Evolutionary conservation across 2,113 vertebrate species (phyloP), one percentile per base, ranked within the genome.

Genomic region (Pimephales promelas): DNA sequence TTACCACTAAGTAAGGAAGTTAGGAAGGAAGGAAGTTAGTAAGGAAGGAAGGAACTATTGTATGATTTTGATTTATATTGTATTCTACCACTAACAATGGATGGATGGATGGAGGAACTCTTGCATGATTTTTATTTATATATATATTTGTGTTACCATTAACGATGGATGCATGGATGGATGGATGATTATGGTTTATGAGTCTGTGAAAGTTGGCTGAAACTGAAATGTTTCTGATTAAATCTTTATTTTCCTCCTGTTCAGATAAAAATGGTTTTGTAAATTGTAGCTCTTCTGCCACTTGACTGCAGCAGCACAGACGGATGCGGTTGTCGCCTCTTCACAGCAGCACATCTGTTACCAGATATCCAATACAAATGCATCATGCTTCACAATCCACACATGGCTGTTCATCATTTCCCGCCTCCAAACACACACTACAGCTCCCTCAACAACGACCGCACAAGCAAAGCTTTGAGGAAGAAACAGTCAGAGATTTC

Each of bases 321-420:
- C 80, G 57, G 47, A 56, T 20, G 28, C 10, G 5, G 22, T 1
- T 1, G 22, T 36, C 49, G 4, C 47, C 84, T 71, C 62, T 52
- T 78, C 36, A 57, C 66, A 45, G 28, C 74, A 28, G 40, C 36
- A n/a, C 31, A 71, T 83, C 72, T 36, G 16, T 83, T 83, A 78
- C 31, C 75, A 70, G 49, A 8, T 14, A n/a, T 13, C 56, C 34
- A 40, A n/a, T 8, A 79, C 64, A 84, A 68, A 10, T 66, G 14
- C 34, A 66, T 24, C 73, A 28, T 13, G 16, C 64, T 36, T 66
- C 52, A 62, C 52, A 56, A 61, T 59, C 45, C 83, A 84, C 13
- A 5, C 49, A 18, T 1, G 34, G 52, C 40, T 70, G 45, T 22
- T 66, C 34, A 84, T 47, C 13, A 86, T 36, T 45, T 43, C 59